phyloP scores from a whole-genome alignment of 2,113 vertebrate species.

The Anhinga rufa region DNA sequence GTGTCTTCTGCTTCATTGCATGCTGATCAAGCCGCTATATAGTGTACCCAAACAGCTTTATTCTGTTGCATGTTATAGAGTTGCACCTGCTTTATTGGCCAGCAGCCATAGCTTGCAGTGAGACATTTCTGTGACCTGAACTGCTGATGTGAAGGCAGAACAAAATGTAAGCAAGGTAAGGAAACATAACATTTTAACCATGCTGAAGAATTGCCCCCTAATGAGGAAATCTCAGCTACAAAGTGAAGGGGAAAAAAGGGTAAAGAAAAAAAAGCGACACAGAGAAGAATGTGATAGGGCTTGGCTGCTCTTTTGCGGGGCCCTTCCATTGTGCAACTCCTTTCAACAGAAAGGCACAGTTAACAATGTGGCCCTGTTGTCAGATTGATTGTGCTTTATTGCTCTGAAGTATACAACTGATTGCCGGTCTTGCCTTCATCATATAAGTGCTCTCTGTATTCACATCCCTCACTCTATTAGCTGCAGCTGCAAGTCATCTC shows the following conservation, averaged over 20 bases:
- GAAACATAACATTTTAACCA: not conserved
- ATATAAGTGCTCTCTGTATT: constrained; percentile 4
- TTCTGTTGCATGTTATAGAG: not conserved
- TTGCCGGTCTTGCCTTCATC: not conserved
- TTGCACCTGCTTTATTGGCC: not conserved
- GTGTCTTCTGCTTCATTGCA: not conserved
- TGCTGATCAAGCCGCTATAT: not conserved
- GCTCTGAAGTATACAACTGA: constrained; percentile 41
- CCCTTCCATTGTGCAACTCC: not conserved
- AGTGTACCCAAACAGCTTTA: not conserved
- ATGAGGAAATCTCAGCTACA: not conserved
- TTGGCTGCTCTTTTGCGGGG: not conserved
- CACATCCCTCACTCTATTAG: not conserved
- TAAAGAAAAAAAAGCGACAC: not conserved
- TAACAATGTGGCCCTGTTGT: not conserved
- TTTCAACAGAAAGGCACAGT: not conserved
- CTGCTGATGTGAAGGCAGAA: not conserved
- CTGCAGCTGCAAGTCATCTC: constrained; percentile 51
- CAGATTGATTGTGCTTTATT: constrained; percentile 37
- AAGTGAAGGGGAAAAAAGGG: rapidly evolving
- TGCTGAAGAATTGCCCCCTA: not conserved
- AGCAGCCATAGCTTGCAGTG: not conserved
- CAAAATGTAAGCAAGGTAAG: not conserved
- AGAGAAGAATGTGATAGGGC: not conserved
- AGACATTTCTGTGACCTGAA: not conserved